These are phyloP conservation scores for Aromia moschata DNA, from an alignment of 2,888 invertebrate species.

Conservation along the genomic window DNA sequence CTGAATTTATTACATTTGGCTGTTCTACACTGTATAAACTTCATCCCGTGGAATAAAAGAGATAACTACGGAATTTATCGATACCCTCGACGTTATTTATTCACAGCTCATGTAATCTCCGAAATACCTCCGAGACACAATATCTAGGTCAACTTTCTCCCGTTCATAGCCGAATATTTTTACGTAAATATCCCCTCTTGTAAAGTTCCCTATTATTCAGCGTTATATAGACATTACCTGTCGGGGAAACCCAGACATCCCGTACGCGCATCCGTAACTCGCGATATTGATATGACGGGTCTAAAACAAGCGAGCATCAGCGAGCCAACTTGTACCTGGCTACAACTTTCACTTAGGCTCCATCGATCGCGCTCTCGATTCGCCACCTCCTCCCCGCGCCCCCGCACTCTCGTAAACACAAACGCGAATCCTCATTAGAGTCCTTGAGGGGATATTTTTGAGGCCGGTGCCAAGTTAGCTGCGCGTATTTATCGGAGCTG, in stretches of 20 bases:
- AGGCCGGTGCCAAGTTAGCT: neutral
- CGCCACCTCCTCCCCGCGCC: neutral
- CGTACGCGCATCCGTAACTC: neutral
- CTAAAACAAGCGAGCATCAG: slow-evolving; percentile 12
- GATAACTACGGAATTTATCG: too few relatives aligned
- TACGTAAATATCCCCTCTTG: neutral
- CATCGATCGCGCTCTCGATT: slow-evolving; percentile 8
- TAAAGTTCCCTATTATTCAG: neutral
- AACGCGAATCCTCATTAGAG: slow-evolving; percentile 3
- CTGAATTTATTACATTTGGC: too few relatives aligned
- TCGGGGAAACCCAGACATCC: neutral
- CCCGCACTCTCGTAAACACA: slow-evolving; percentile 7
- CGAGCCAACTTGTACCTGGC: slow-evolving; percentile 4
- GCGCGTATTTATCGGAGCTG: neutral
- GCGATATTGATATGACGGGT: neutral
- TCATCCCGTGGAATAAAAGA: too few relatives aligned
- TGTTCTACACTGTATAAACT: too few relatives aligned
- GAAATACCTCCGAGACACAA: neutral
- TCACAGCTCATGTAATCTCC: too few relatives aligned
- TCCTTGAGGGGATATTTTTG: neutral
- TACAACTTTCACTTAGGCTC: slow-evolving; percentile 14
- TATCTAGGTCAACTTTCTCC: neutral
- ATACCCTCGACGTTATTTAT: too few relatives aligned
- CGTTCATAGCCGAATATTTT: neutral
- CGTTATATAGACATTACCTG: slow-evolving; percentile 9